phyloP scores from a whole-genome alignment of 1,140 invertebrate species.

The Microplitis mediator region DNA sequence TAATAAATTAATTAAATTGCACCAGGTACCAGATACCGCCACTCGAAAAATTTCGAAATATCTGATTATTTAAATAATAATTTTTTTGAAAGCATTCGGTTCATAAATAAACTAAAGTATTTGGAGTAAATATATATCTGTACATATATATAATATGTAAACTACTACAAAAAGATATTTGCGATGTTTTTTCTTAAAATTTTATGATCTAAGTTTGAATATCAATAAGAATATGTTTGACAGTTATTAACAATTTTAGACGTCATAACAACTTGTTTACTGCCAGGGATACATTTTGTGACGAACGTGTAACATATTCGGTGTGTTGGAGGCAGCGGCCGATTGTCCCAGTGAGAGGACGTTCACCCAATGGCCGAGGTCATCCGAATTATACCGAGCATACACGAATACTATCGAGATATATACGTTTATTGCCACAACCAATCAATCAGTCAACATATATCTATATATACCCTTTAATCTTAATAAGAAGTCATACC shows the following conservation, averaged over 20 bases:
- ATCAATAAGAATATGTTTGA: no score
- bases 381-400: slow-evolving; percentile 39
- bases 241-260: background rate
- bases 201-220: no score
- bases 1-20: no score
- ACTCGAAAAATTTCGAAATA: no score
- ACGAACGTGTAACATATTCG: slow-evolving; percentile 43
- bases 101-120: background rate
- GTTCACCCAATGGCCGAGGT: slow-evolving; percentile 58
- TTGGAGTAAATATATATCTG: background rate
- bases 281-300: background rate
- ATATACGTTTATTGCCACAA: background rate
- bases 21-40: no score
- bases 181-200: no score
- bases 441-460: background rate
- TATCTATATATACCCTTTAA: background rate
- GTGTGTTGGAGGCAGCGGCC: slow-evolving; percentile 48
- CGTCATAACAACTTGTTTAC: background rate
- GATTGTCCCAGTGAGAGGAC: slow-evolving; percentile 60
- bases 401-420: slow-evolving; percentile 28
- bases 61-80: no score
- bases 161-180: background rate
- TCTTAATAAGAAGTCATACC: background rate
- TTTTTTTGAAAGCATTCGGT: background rate
- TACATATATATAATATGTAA: background rate